A percentile compares a stretch with the other conserved stretches of the same genome.
Conservation (phyloP, 1,140 invertebrate genomes). For the Heliconius congener region DNA sequence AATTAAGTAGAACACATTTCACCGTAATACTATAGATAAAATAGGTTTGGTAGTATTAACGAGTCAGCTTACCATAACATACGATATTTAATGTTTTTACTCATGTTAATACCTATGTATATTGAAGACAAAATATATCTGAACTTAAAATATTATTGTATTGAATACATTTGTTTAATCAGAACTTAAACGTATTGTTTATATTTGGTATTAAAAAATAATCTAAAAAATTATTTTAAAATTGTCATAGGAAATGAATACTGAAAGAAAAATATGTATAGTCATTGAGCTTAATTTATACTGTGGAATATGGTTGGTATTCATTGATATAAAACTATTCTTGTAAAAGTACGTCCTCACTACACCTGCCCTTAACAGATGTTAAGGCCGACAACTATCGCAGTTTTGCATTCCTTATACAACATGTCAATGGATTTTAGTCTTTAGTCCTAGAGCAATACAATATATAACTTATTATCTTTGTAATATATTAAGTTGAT, state of each 20-base stretch:
- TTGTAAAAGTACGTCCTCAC: constrained; percentile 54
- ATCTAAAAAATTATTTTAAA: too few species aligned
- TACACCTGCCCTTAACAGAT: constrained; percentile 58
- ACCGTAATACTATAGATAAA: background rate
- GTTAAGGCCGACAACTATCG: constrained; percentile 75
- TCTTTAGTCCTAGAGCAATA: background rate
- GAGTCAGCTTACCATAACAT: background rate
- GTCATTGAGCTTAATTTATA: background rate
- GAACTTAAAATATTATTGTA: too few species aligned
- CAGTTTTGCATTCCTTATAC: constrained; percentile 52
- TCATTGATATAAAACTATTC: background rate
- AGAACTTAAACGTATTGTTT: too few species aligned
- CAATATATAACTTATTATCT: background rate
- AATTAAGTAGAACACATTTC: background rate
- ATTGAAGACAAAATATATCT: too few species aligned
- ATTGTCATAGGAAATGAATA: too few species aligned
- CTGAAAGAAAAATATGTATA: too few species aligned
- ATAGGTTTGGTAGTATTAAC: background rate
- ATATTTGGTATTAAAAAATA: too few species aligned
- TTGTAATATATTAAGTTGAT: too few species aligned
- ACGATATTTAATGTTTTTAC: background rate
- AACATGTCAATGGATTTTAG: constrained; percentile 7
- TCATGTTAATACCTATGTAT: background rate
- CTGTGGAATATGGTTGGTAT: background rate
- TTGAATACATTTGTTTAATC: too few species aligned